These are phyloP conservation scores for Drosophila kanapiae DNA, from an alignment of 1,140 invertebrate genomes.

Conservation along the genomic window DNA sequence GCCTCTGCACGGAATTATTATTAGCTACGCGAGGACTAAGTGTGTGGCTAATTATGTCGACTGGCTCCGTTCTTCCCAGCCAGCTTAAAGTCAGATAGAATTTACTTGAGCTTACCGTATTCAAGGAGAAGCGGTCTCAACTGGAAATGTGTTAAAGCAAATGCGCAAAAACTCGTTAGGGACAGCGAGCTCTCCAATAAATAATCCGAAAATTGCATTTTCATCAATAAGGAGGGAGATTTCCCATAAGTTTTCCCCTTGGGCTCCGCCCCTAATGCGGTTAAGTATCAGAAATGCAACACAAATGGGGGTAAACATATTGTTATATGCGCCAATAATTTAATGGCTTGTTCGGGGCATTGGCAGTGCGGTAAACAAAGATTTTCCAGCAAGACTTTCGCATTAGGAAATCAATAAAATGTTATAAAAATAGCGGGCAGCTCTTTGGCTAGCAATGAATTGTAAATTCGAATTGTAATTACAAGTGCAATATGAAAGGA, in stretches of 20 bases:
- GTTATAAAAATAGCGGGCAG: conserved; percentile 65
- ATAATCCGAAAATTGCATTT: conserved; percentile 18
- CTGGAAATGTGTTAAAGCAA: conserved; percentile 9
- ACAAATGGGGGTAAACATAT: conserved; percentile 52
- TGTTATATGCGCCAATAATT: conserved; percentile 40
- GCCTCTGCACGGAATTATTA: conserved; percentile 15
- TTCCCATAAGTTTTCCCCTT: conserved; percentile 14
- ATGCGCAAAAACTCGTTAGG: conserved; percentile 30
- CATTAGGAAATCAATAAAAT: conserved; percentile 76
- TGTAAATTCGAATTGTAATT: conserved; percentile 74
- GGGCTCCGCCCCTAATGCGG: background rate
- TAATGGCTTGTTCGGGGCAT: conserved; percentile 41
- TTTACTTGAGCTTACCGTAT: background rate
- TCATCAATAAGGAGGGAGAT: conserved; percentile 27
- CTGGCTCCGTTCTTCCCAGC: background rate
- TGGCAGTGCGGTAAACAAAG: conserved; percentile 64
- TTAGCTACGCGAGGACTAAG: conserved; percentile 8
- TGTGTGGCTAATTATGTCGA: conserved; percentile 2
- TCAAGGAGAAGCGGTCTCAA: too few species aligned
- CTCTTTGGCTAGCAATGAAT: conserved; percentile 70
- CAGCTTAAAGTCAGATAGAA: conserved; percentile 2
- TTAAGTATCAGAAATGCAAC: conserved; percentile 44
- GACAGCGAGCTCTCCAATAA: conserved; percentile 11
- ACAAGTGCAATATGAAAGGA: conserved; percentile 60
- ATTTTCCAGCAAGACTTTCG: conserved; percentile 58